phyloP scores from a whole-genome alignment of 1,140 invertebrate genomes.

The Camponotus pennsylvanicus region DNA sequence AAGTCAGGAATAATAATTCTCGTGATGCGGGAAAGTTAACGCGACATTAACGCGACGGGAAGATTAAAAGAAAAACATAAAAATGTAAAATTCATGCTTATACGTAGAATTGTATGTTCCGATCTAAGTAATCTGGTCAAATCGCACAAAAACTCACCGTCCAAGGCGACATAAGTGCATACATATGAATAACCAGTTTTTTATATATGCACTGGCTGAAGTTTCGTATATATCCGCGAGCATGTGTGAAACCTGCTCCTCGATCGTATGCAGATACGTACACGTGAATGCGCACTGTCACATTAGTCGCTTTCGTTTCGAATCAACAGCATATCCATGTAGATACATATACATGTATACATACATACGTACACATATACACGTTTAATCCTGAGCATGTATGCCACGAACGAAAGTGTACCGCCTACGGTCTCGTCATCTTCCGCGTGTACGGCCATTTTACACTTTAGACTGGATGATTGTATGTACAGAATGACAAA shows the following conservation, averaged over 20 bases:
- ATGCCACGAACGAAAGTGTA: conserved; percentile 62
- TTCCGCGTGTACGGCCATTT: conserved; percentile 43
- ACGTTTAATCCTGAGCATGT: conserved; percentile 2
- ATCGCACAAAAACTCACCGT: neutral
- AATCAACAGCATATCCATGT: neutral
- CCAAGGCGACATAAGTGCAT: neutral
- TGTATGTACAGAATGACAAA: too few species aligned
- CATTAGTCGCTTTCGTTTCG: conserved; percentile 50
- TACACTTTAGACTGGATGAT: neutral
- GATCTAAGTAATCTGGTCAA: neutral
- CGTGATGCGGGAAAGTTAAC: neutral
- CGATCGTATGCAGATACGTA: neutral
- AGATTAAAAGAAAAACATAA: neutral
- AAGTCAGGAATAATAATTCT: neutral
- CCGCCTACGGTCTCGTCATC: conserved; percentile 32
- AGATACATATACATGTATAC: neutral
- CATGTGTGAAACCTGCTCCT: conserved; percentile 32
- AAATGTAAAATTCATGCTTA: neutral
- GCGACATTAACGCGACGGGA: neutral
- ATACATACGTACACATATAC: neutral
- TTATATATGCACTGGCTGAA: neutral
- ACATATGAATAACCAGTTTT: neutral
- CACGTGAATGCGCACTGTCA: neutral
- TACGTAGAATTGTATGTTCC: neutral
- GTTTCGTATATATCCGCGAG: too few species aligned